Evolutionary conservation across 2,888 invertebrate genomes (phyloP), one percentile per base, ranked within the genome.

Genomic region (Diabrotica balteata): DNA sequence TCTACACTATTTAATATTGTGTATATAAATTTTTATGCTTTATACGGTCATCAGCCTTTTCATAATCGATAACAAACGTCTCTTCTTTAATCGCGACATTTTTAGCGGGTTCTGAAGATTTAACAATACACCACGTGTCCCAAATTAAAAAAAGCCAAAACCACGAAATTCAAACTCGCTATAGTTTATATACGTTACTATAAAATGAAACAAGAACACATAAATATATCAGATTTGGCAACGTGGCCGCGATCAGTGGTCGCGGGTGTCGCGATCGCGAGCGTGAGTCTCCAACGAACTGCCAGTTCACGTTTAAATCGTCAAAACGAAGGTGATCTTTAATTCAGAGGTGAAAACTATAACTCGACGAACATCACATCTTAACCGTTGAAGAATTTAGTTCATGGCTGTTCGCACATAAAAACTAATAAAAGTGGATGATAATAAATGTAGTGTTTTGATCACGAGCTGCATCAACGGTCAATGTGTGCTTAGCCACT

Each of bases 191-290:
- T 32, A 32, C 5, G 32, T 4, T 32, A 32, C 32, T 32, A 32
- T 32, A 32, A 32, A 32, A 32, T 32, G 4, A 4, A 32, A 32
- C 32, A 32, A 32, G 32, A 32, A 32, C 32, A 1, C 32, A 32
- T 32, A 32, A 32, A 32, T 32, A 32, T 5, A 4, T 32, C 32
- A 32, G 32, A 32, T 32, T 32, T 32, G 47, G 47, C 22, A 46
- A 22, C 62, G 32, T 32, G 32, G 32, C 32, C 60, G 57, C 60
- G 66, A 66, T 49, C 66, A 66, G 60, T 61, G 66, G 11, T 66
- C 60, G 52, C 61, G 50, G 42, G 43, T 45, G 43, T 45, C 50
- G 45, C 50, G 47, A 47, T 43, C 49, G 59, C 49, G 50, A 49
- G 59, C 32, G 32, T 32, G 32, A 32, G 32, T 32, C 5, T 32